Evolutionary conservation across 1,140 invertebrate genomes (phyloP), one percentile per base, ranked within the genome.

Genomic region (Anastatus disparis): DNA sequence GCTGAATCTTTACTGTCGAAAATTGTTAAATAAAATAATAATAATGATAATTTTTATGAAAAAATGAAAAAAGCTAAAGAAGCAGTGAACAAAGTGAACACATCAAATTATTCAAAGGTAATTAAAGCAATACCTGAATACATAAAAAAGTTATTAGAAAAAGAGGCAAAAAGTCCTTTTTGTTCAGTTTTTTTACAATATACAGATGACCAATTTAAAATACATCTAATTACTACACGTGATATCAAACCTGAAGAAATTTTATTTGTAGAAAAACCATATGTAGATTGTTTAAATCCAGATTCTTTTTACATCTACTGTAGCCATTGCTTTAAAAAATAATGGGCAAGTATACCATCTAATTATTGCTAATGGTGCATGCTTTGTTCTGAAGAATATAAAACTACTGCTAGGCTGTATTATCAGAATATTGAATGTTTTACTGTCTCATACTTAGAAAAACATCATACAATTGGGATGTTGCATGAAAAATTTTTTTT

Each of bases 351-450:
- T 70, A 83, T 90, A 64, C 91, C 92, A 61, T 93, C 92, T 79
- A 75, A 87, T 9, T 78, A 80, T 40, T 93, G 92, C 80, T 88
- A 87, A 20, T 85, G 87, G 82, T 87, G 87, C 6, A 82, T 92
- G 69, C 95, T 90, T 79, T 97, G 95, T 78, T 90, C 87, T 73
- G 82, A 88, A 52, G 78, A 88, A 59, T 97, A 95, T 82, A 87
- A 85, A 72, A 76, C 85, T 22, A 79, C 81, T 17, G 90, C 93
- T 9, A 50, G 42, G 66, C 79, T 85, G n/a, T 79, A 82, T 7
- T 93, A 90, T 80, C 95, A 97, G 81, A 83, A 87, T 75, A 88
- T 89, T 74, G 95, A 97, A 87, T 97, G 95, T 82, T 77, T 84
- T 1, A 81, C 94, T 66, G 87, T 94, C 71, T 84, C 88, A 59